Conservation (phyloP, 2,113 vertebrate genomes). For the Apaloderma vittatum region DNA sequence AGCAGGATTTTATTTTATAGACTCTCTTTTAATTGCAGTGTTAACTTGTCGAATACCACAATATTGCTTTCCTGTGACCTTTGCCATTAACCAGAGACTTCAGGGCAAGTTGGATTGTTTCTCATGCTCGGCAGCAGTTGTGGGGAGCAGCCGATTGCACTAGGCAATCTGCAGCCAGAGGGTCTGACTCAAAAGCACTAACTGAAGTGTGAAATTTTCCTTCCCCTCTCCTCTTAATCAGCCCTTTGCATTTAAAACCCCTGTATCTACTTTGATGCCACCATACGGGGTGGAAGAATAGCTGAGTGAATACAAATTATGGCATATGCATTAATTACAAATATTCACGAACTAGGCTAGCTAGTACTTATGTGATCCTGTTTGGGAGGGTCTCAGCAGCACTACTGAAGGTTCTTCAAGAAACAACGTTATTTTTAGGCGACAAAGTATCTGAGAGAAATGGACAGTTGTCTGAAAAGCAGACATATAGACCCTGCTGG, state of each 20-base stretch:
- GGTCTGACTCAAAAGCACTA: neutral
- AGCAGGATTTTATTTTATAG: neutral
- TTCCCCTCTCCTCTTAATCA: constrained; percentile 20
- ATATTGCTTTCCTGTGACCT: constrained; percentile 7
- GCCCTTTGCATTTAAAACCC: neutral
- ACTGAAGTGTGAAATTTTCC: constrained; percentile 41
- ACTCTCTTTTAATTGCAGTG: neutral
- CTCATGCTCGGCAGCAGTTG: constrained; percentile 22
- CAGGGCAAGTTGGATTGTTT: neutral
- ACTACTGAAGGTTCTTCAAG: neutral
- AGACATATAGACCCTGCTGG: neutral
- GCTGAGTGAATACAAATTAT: neutral
- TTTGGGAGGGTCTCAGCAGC: neutral
- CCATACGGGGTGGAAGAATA: neutral
- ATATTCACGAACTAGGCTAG: neutral
- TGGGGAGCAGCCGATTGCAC: neutral
- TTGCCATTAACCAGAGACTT: constrained; percentile 26
- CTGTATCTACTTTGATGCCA: neutral
- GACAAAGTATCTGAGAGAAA: neutral
- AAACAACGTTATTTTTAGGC: neutral
- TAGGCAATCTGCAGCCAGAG: neutral
- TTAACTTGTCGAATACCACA: neutral
- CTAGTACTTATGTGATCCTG: neutral
- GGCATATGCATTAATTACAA: neutral
- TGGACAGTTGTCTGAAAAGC: neutral